Conservation (phyloP, 92 coral and sea anemone genomes). For the Zoanthus solanderi region DNA sequence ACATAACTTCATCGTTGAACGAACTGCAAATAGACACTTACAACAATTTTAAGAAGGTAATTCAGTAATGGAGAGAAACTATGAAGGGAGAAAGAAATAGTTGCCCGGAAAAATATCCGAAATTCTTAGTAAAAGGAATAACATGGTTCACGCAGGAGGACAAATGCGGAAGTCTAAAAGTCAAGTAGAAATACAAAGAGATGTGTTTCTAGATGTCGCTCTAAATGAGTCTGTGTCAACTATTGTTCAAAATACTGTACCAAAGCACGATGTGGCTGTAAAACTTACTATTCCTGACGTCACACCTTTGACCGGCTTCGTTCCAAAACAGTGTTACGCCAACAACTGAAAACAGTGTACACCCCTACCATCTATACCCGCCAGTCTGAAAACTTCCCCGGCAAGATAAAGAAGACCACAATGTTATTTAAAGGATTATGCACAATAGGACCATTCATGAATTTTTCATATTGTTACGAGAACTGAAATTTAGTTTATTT, state of each 20-base stretch:
- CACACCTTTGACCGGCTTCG: conserved; percentile 7
- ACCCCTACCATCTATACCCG: neutral
- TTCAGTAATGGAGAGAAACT: conserved; percentile 58
- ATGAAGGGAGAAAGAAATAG: conserved; percentile 56
- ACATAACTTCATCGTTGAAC: conserved; percentile 38
- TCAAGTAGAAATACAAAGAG: conserved; percentile 10
- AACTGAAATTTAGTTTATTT: too few relatives aligned
- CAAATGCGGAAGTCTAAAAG: conserved; percentile 44
- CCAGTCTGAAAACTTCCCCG: neutral
- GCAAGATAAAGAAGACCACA: conserved; percentile 2
- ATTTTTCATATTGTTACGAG: too few relatives aligned
- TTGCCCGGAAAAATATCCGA: conserved; percentile 49
- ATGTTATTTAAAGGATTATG: too few relatives aligned
- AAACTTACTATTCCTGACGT: conserved; percentile 24
- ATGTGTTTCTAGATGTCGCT: conserved; percentile 10
- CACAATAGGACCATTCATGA: too few relatives aligned
- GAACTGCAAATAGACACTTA: conserved; percentile 49
- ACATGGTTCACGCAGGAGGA: conserved; percentile 48
- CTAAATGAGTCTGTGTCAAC: conserved; percentile 7
- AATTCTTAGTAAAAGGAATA: conserved; percentile 56
- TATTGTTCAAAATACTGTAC: conserved; percentile 11
- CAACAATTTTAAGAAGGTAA: conserved; percentile 47
- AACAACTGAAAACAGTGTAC: neutral
- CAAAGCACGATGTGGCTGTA: conserved; percentile 3
- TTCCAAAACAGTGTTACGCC: neutral